Conservation (phyloP, 1,140 invertebrate genomes). For the Zaprionus gabonicus region DNA sequence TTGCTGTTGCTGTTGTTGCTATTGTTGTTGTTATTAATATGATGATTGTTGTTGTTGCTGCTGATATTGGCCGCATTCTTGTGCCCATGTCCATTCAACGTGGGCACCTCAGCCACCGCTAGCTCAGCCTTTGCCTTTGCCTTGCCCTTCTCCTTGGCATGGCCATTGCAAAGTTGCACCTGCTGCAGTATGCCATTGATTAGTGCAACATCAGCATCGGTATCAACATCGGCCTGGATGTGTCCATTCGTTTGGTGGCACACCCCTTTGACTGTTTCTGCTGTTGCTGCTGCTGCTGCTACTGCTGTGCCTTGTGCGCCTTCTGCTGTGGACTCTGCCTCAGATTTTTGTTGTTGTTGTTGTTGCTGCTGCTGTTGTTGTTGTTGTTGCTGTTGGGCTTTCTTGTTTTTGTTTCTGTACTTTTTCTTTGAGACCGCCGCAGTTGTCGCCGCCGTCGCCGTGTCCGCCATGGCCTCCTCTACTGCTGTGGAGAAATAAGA, state of each 20-base stretch:
- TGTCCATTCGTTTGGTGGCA: conserved; percentile 51
- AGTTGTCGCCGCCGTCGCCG: conserved; percentile 52
- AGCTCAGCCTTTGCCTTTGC: conserved; percentile 14
- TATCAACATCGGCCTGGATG: neutral
- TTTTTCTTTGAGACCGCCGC: conserved; percentile 60
- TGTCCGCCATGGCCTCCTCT: conserved; percentile 59
- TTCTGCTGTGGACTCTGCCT: conserved; percentile 7
- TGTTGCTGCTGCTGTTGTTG: conserved; percentile 27
- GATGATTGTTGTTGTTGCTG: conserved; percentile 58
- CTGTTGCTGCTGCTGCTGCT: neutral
- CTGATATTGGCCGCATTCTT: conserved; percentile 17
- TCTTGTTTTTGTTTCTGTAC: conserved; percentile 64
- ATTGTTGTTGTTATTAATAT: conserved; percentile 58
- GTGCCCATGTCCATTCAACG: conserved; percentile 60
- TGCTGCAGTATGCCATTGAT: conserved; percentile 54
- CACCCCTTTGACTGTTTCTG: conserved; percentile 15
- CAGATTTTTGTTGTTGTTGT: conserved; percentile 28
- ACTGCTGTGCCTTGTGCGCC: conserved; percentile 1
- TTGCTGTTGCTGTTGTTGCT: conserved; percentile 27
- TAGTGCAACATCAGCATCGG: conserved; percentile 12
- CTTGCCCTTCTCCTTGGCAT: conserved; percentile 34
- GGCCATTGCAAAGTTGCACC: conserved; percentile 63
- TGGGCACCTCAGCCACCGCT: neutral
- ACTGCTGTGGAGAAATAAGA: neutral
- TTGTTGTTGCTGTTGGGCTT: conserved; percentile 47